phyloP scores from a whole-genome alignment of 2,888 invertebrate species.

The Argyresthia albistria region DNA sequence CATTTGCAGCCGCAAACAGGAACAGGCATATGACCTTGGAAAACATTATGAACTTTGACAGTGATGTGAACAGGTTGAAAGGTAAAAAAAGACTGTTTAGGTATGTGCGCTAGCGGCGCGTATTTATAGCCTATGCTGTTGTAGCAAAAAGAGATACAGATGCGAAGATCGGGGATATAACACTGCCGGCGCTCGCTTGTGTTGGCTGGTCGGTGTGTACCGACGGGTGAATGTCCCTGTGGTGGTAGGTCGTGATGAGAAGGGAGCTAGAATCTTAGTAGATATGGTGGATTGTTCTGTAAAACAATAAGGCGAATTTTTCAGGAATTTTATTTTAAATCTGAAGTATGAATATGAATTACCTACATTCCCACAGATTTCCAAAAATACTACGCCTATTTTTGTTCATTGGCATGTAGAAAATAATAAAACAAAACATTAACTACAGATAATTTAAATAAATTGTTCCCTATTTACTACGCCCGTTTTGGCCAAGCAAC shows the following conservation, averaged over 20 bases:
- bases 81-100: conserved; percentile 69
- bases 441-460: too few relatives aligned
- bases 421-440: too few relatives aligned
- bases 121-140: conserved; percentile 58
- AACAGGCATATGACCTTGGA: conserved; percentile 37
- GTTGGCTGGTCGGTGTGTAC: conserved; percentile 2
- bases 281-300: neutral
- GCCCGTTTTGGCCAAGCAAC: too few relatives aligned
- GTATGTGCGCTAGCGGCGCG: conserved; percentile 26
- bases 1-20: conserved; percentile 22
- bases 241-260: conserved; percentile 21
- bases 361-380: too few relatives aligned
- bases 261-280: neutral
- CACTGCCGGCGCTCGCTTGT: conserved; percentile 12
- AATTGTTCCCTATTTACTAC: too few relatives aligned
- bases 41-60: conserved; percentile 26
- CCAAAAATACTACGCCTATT: too few relatives aligned
- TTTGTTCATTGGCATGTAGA: too few relatives aligned
- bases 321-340: neutral
- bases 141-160: conserved; percentile 36
- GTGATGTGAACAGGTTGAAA: conserved; percentile 41
- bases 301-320: neutral
- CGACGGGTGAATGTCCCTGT: conserved; percentile 16
- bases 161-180: conserved; percentile 35
- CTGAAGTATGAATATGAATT: too few relatives aligned